phyloP scores from a whole-genome alignment of 2,113 vertebrate genomes.

The Geococcyx californianus region DNA sequence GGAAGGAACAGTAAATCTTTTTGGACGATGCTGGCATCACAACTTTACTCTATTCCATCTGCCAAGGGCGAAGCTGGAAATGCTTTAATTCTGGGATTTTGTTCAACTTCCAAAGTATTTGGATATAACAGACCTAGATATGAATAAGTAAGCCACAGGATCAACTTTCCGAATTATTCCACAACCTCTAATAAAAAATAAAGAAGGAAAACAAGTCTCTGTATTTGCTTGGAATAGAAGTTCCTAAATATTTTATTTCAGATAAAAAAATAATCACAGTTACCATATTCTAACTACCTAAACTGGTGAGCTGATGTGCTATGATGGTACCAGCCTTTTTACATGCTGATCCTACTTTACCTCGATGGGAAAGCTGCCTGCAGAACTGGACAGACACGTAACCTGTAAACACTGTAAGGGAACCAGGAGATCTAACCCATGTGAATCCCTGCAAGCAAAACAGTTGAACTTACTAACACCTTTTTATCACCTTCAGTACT shows the following conservation, averaged over 20 bases:
- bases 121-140: neutral
- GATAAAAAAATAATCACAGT: neutral
- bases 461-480: neutral
- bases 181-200: neutral
- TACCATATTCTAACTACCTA: neutral
- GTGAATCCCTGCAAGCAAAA: neutral
- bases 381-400: neutral
- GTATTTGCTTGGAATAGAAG: neutral
- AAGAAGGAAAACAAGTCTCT: neutral
- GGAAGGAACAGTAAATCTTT: neutral
- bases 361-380: neutral
- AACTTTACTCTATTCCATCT: neutral
- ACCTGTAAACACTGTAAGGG: neutral
- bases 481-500: neutral
- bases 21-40: neutral
- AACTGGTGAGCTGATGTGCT: neutral
- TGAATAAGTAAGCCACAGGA: neutral
- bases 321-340: neutral
- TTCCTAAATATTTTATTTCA: neutral
- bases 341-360: neutral
- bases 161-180: neutral
- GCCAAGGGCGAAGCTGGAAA: neutral
- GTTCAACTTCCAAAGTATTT: neutral
- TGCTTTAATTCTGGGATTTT: neutral
- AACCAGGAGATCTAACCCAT: neutral